Evolutionary conservation across 2,797 vertebrate species (phyloP).

Genomic region (Anas acuta): DNA sequence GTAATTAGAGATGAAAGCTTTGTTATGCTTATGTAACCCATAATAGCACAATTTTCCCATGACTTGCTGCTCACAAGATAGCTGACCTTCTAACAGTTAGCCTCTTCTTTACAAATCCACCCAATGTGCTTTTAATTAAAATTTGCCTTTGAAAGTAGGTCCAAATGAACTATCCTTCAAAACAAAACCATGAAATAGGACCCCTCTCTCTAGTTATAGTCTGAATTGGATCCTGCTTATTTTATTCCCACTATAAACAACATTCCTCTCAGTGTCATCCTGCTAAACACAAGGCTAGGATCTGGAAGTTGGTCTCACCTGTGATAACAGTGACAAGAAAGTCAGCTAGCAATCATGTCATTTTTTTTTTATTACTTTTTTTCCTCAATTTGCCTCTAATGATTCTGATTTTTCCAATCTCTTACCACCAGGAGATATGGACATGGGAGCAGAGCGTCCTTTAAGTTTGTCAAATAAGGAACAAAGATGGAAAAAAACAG

Average conservation of each 20-base stretch:
- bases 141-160: constrained; percentile 44
- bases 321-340: not conserved
- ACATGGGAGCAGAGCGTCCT: not conserved
- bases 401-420: not conserved
- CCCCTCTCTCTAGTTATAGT: not conserved
- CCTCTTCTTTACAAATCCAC: constrained; percentile 53
- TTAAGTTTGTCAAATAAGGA: not conserved
- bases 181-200: not conserved
- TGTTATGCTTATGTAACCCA: constrained; percentile 62
- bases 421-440: not conserved
- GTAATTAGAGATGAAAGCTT: constrained; percentile 53
- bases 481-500: not conserved
- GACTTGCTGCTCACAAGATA: constrained; percentile 65
- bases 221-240: not conserved
- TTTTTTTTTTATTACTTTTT: not conserved
- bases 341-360: not conserved
- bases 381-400: not conserved
- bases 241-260: not conserved
- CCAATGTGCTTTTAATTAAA: constrained; percentile 74
- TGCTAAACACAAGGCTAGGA: not conserved
- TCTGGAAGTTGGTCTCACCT: not conserved
- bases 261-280: not conserved
- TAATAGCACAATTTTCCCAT: constrained; percentile 73
- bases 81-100: constrained; percentile 64
- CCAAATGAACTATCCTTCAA: constrained; percentile 39